Percentiles rank a stretch among this genome's conserved stretches.
Evolutionary conservation across 2,888 invertebrate species (phyloP).

Genomic region (Plebejus argus): DNA sequence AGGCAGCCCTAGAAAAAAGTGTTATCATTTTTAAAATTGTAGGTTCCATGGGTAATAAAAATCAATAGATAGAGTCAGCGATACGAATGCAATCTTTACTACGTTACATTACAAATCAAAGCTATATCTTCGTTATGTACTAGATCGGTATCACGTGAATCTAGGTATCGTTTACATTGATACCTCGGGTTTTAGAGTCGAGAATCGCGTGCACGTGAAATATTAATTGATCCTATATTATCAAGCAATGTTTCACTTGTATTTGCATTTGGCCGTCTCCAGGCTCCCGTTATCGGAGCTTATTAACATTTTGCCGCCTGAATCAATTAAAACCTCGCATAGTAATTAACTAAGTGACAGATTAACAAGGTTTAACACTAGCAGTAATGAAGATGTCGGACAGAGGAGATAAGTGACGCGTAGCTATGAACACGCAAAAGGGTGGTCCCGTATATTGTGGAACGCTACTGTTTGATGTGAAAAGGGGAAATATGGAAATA

Average conservation of each 20-base stretch:
- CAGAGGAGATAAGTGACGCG: conserved; percentile 53
- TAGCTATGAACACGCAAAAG: conserved; percentile 53
- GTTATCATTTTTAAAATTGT: not conserved
- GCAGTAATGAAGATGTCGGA: conserved; percentile 76
- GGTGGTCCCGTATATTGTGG: conserved; percentile 49
- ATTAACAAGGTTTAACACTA: conserved; percentile 79
- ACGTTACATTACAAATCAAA: conserved; percentile 12
- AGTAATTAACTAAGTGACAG: conserved; percentile 75
- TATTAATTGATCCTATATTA: conserved; percentile 63
- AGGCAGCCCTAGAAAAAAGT: not conserved
- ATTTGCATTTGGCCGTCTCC: conserved; percentile 60
- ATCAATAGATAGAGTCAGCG: not conserved
- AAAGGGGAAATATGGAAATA: too few species aligned
- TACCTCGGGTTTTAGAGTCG: conserved; percentile 34
- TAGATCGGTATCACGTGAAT: not conserved
- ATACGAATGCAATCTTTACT: conserved; percentile 7
- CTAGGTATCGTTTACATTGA: conserved; percentile 30
- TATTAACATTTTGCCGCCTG: conserved; percentile 78
- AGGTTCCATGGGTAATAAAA: not conserved
- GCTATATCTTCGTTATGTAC: not conserved
- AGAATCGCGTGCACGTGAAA: conserved; percentile 62
- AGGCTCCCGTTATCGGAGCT: conserved; percentile 59
- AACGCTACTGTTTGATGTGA: not conserved
- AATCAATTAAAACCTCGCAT: conserved; percentile 75
- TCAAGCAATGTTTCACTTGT: conserved; percentile 59